phyloP scores from a whole-genome alignment of 2,113 vertebrate genomes.

The Nannospalax galili region DNA sequence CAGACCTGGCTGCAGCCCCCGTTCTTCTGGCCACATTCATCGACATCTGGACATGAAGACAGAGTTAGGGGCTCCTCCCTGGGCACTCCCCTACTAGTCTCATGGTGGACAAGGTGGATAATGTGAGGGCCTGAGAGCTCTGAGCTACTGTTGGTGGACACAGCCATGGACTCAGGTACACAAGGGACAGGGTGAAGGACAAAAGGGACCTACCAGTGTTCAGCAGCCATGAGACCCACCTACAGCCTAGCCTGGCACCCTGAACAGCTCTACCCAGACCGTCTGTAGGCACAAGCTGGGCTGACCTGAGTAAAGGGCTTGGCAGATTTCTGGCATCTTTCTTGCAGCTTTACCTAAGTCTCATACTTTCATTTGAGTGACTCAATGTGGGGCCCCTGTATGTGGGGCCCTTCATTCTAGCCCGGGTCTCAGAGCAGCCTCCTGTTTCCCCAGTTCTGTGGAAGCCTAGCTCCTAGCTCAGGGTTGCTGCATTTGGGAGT shows the following conservation, averaged over 20 bases:
- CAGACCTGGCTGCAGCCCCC: constrained; percentile 94
- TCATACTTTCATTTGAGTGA: background rate
- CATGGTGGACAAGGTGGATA: background rate
- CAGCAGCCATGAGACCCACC: background rate
- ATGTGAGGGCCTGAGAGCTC: background rate
- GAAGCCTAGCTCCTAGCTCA: background rate
- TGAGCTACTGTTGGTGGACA: background rate
- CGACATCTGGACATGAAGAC: constrained; percentile 88
- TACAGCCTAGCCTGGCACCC: background rate
- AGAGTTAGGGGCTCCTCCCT: background rate
- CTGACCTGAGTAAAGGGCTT: too few species aligned
- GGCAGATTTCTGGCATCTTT: too few species aligned
- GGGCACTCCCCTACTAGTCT: background rate
- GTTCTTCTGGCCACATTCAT: constrained; percentile 91
- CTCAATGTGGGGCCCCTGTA: background rate
- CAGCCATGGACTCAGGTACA: too few species aligned
- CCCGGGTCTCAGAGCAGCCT: too few species aligned
- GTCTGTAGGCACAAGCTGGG: background rate
- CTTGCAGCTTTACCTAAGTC: background rate
- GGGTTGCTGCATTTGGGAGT: background rate
- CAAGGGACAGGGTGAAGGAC: background rate
- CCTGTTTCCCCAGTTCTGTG: too few species aligned
- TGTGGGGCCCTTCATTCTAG: background rate
- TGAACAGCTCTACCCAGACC: background rate
- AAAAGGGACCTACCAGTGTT: background rate